Base-by-base conservation (phyloP, 2,113 vertebrate species). In the Callithrix jacchus region DNA sequence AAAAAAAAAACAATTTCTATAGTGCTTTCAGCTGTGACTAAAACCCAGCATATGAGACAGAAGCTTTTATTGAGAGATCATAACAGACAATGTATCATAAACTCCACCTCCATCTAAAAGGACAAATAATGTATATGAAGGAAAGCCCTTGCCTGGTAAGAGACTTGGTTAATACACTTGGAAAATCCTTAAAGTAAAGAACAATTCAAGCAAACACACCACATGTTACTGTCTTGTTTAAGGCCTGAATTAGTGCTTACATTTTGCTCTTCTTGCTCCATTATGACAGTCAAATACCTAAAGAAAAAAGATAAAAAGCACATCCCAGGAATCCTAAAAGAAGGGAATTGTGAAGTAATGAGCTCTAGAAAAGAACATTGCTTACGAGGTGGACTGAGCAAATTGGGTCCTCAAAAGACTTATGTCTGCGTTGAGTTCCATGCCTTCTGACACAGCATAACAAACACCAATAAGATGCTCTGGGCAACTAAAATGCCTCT, bases 1-100 rank as follows among this genome's bases (percentile, higher is more conserved):
- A 17, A 35, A 35, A 96, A 96, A 87, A 95, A 97, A 96, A 97
- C 89, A 98, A 97, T 98, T 98, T 98, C 95, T 54, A 64, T 52
- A 94, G 93, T 97, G 97, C 97, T 97, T 98, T 98, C 95, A 98
- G 92, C 88, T 71, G 21, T 86, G 42, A 97, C 90, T 61, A 96
- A 98, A 98, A 89, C 89, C 82, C 83, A 87, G 95, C 92, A 83
- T 96, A 94, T 96, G 96, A 97, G 93, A 84, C 45, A 92, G 71
- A 98, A 79, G 96, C 96, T 98, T 97, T 98, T 94, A 98, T 92
- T 93, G 84, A 94, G 95, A 95, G 97, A 98, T 96, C 71, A 54
- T 97, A 98, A 96, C 92, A 98, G 89, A 96, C 92, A 97, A 98
- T 95, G 92, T 68, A 90, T 98, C 96, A 97, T 97, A 97, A 98